Evolutionary conservation across 2,113 vertebrate genomes (phyloP), one percentile per base, ranked within the genome.

Genomic region (Cichladusa arquata): DNA sequence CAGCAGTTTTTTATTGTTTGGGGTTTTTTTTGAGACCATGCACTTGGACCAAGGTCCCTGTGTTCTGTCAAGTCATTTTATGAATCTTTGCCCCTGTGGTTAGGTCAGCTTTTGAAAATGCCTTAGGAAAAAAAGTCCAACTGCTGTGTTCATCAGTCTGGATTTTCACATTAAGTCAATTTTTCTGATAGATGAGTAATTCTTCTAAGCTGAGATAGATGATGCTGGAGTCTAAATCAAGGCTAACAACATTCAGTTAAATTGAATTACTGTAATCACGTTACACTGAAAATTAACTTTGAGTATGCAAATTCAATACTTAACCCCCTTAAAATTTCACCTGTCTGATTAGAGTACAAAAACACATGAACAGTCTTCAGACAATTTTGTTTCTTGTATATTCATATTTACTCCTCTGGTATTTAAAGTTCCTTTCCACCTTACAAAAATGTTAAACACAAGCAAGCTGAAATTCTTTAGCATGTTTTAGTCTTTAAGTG

Each of bases 191-290:
- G 62, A 87, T 91, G 60, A 92, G 34, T 86, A 92, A 66, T 80
- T 84, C 50, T 88, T 89, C 76, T 93, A 58, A 94, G 64, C 54
- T 82, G 77, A 83, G 79, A 81, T 74, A 88, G 42, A 47, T 96
- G 74, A 40, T 56, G 38, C 64, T 88, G 47, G 14, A n/a, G 33
- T 80, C 77, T 92, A 90, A 93, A 91, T 94, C 42, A 92, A 93
- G 88, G 69, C 92, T 91, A 95, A 93, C 86, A 91, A 42, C 57
- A 33, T 86, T 91, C 67, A 91, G 72, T 67, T 94, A 91, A 86
- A 95, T 89, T 81, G 61, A 94, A 94, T 95, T 92, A 93, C 40
- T 53, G 31, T 95, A 84, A 96, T 93, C 86, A 84, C 36, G 67
- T 96, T 92, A 92, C 0, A 0, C 71, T 92, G 58, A 83, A 93